Conservation (phyloP, 1,140 invertebrate species). For the Delia radicum region DNA sequence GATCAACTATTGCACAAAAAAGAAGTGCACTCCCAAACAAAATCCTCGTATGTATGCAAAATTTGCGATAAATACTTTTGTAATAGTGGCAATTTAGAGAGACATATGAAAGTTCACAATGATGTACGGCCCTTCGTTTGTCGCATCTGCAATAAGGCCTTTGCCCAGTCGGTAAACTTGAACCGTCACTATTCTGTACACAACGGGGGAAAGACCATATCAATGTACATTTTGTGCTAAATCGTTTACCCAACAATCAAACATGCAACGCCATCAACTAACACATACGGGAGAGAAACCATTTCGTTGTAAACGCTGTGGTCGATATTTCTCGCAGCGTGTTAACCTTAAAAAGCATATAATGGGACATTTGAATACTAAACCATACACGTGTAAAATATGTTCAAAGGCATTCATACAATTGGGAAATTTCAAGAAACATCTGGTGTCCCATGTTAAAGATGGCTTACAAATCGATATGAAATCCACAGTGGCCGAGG, state of each 20-base stretch:
- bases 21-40: slow-evolving; percentile 47
- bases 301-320: slow-evolving; percentile 51
- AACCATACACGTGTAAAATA: slow-evolving; percentile 48
- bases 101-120: slow-evolving; percentile 54
- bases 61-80: slow-evolving; percentile 50
- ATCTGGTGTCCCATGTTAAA: slow-evolving; percentile 50
- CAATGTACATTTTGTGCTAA: slow-evolving; percentile 52
- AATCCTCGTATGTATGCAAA: slow-evolving; percentile 52
- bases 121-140: slow-evolving; percentile 52
- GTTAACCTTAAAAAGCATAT: slow-evolving; percentile 55
- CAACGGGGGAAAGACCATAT: slow-evolving; percentile 51
- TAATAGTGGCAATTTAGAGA: slow-evolving; percentile 51
- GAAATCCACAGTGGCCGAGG: slow-evolving; percentile 41
- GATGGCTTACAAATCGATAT: slow-evolving; percentile 49
- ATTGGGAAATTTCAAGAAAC: slow-evolving; percentile 49
- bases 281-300: slow-evolving; percentile 55
- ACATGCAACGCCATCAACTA: slow-evolving; percentile 55
- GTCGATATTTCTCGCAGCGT: slow-evolving; percentile 51
- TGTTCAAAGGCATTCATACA: slow-evolving; percentile 54
- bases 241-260: slow-evolving; percentile 54
- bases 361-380: slow-evolving; percentile 51
- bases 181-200: slow-evolving; percentile 52
- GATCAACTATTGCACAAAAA: slow-evolving; percentile 50
- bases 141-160: slow-evolving; percentile 49
- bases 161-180: slow-evolving; percentile 53